Percentiles rank a stretch among this genome's conserved stretches.
Evolutionary conservation across 2,113 vertebrate species (phyloP).

Genomic region (Holacanthus passer): DNA sequence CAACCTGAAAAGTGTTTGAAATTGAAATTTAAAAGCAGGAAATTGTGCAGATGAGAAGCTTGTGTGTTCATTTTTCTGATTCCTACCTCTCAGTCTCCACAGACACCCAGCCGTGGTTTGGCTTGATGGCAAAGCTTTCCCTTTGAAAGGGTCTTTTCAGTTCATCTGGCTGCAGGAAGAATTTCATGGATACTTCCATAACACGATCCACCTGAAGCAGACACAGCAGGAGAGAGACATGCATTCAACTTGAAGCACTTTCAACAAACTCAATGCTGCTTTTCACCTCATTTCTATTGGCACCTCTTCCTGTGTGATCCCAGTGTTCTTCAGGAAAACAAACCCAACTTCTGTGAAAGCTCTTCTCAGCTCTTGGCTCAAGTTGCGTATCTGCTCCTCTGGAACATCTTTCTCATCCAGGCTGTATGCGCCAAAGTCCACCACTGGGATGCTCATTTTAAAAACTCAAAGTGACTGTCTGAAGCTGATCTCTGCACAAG

Average conservation of each 20-base stretch:
- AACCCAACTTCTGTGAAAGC: constrained; percentile 81
- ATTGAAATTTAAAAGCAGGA: neutral
- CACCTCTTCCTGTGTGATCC: constrained; percentile 80
- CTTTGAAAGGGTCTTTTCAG: constrained; percentile 73
- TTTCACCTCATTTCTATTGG: neutral
- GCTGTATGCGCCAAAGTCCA: constrained; percentile 76
- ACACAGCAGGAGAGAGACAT: neutral
- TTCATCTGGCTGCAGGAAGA: constrained; percentile 81
- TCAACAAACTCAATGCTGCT: fast-evolving
- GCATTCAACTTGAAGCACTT: neutral
- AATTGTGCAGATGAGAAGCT: neutral
- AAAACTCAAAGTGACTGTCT: neutral
- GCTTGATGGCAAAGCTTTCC: constrained; percentile 16
- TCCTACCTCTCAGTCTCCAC: constrained; percentile 75
- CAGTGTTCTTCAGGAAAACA: constrained; percentile 81
- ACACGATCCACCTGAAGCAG: constrained; percentile 70
- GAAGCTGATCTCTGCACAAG: too few relatives aligned
- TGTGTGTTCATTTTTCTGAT: neutral
- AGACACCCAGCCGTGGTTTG: constrained; percentile 82
- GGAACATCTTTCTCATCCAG: constrained; percentile 30
- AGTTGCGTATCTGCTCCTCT: constrained; percentile 20
- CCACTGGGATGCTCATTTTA: constrained; percentile 78
- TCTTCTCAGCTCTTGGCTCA: constrained; percentile 63
- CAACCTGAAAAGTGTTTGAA: constrained; percentile 71
- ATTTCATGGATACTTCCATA: constrained; percentile 71